These are phyloP conservation scores for Poicephalus gulielmi DNA, from an alignment of 2,113 vertebrate species.

Conservation along the genomic window DNA sequence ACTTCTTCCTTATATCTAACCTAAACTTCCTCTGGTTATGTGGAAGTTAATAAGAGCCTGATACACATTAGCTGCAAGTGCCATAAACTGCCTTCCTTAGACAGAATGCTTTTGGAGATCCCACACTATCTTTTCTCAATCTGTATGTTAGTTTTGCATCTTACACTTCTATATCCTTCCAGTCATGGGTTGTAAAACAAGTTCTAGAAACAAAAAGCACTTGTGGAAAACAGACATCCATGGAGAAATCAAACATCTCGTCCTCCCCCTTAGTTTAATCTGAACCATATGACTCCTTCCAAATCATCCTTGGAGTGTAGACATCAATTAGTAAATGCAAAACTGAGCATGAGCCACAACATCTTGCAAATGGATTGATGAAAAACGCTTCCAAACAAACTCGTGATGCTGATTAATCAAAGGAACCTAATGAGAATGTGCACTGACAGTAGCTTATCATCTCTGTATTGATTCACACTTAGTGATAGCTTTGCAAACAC, in stretches of 20 bases:
- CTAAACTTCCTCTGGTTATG: neutral
- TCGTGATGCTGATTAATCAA: conserved; percentile 49
- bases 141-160: neutral
- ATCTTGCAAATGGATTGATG: conserved; percentile 38
- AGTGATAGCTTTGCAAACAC: neutral
- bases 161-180: neutral
- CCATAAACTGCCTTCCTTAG: neutral
- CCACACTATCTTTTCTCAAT: neutral
- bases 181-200: neutral
- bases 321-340: neutral
- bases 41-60: neutral
- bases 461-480: neutral
- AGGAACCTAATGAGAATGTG: conserved; percentile 15
- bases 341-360: conserved; percentile 27
- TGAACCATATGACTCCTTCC: neutral
- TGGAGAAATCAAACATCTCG: neutral
- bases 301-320: neutral
- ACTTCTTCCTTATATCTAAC: neutral
- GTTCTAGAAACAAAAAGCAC: neutral
- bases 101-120: neutral
- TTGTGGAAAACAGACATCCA: neutral
- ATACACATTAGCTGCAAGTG: neutral
- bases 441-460: neutral
- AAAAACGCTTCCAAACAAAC: conserved; percentile 35
- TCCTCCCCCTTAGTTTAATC: conserved; percentile 3